A percentile compares a stretch with the other conserved stretches of the same genome.
These are phyloP conservation scores for Apeira syringaria DNA, from an alignment of 2,888 invertebrate species.

Conservation along the genomic window DNA sequence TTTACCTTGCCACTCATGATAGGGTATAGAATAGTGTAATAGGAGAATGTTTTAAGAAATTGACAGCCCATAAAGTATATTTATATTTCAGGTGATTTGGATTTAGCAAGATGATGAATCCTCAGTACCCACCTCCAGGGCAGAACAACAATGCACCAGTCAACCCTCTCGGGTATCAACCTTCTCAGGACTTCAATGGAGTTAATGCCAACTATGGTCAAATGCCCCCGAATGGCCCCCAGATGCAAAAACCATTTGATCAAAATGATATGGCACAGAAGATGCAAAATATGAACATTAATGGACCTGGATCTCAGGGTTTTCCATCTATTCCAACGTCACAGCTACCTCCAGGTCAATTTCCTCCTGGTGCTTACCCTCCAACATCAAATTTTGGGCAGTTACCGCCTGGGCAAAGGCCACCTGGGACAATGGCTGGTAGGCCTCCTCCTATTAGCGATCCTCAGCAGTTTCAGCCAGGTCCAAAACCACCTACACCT, in stretches of 20 bases:
- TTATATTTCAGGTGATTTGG: constrained; percentile 56
- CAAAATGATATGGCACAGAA: constrained; percentile 68
- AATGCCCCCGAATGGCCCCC: constrained; percentile 56
- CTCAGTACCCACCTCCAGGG: constrained; percentile 74
- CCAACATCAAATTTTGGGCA: constrained; percentile 54
- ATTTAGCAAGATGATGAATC: constrained; percentile 73
- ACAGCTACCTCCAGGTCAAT: constrained; percentile 59
- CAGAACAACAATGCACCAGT: constrained; percentile 73
- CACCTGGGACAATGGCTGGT: constrained; percentile 27
- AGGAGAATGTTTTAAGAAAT: no score
- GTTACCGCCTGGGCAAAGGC: constrained; percentile 40
- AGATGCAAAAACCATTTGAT: constrained; percentile 49
- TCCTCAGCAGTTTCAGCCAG: constrained; percentile 42
- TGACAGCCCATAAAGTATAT: no score
- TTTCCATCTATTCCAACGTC: constrained; percentile 56
- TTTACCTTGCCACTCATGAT: no score
- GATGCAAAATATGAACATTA: constrained; percentile 73
- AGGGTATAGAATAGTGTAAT: no score
- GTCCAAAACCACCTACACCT: constrained; percentile 47
- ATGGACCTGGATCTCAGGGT: constrained; percentile 63
- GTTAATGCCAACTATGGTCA: constrained; percentile 68
- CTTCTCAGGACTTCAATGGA: constrained; percentile 70
- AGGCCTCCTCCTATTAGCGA: constrained; percentile 48
- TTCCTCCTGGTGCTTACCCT: constrained; percentile 53
- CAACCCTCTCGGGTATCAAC: constrained; percentile 62